Conservation (phyloP, 2,888 invertebrate genomes). For the Epinotia nisella region DNA sequence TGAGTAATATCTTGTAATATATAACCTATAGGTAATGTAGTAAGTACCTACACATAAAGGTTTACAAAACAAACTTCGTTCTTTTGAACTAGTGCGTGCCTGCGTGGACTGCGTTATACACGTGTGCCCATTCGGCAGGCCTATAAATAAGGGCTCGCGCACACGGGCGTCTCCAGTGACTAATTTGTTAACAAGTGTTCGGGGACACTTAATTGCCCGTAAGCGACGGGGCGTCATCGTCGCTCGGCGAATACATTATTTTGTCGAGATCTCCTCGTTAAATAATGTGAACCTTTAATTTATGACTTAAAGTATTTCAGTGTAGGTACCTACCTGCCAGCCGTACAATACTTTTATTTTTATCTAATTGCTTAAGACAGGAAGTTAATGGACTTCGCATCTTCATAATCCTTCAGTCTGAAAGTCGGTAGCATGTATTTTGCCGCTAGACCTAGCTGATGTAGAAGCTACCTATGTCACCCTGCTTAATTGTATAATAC, state of each 20-base stretch:
- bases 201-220: conserved; percentile 73
- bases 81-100: not conserved
- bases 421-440: no score
- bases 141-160: conserved; percentile 70
- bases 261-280: conserved; percentile 67
- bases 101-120: not conserved
- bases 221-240: conserved; percentile 76
- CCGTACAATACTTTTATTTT: conserved; percentile 27
- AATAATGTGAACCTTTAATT: conserved; percentile 69
- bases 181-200: conserved; percentile 82
- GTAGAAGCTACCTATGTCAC: no score
- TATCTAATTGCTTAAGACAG: conserved; percentile 20
- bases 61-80: not conserved
- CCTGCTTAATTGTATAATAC: no score
- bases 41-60: not conserved
- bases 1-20: no score
- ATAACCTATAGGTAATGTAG: no score
- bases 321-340: conserved; percentile 13
- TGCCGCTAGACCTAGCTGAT: no score
- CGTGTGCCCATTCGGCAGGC: conserved; percentile 48
- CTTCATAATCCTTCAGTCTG: no score
- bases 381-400: not conserved
- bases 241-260: conserved; percentile 69
- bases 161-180: conserved; percentile 69
- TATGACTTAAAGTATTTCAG: conserved; percentile 49